Base-by-base conservation (phyloP, 2,888 invertebrate genomes). In the Pseudeuparius sepicola region DNA sequence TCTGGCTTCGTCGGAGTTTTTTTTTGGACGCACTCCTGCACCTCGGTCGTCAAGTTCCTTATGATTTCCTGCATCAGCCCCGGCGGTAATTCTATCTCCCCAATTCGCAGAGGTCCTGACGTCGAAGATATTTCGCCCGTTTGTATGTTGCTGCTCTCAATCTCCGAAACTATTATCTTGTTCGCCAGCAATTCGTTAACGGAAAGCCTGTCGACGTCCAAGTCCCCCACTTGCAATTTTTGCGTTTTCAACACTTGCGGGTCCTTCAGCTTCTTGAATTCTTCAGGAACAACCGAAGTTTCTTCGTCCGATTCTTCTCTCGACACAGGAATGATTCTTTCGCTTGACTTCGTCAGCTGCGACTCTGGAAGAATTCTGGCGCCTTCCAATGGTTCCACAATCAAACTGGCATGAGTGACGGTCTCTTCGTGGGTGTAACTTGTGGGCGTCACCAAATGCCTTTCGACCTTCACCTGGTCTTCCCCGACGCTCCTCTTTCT, bases 171-270 rank as follows among this genome's bases (percentile, higher is more conserved):
- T 31, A 78, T 67, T 41, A 87, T 81, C 56, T 80, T 83, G 35
- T 75, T 77, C 0, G 87, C 85, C 56, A 84, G 77, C 24, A 87
- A 61, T 49, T 84, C 83, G 37, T 78, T 77, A 1, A 87, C 86
- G 43, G 76, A 81, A 12, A 88, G 57, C 31, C 78, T 70, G 36
- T 85, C 84, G 1, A 88, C 86, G 53, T 84, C 82, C 40, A 87
- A 66, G 54, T 86, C 84, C 14, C 67, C 65, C 2, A 87, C 73
- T 54, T 81, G 78, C 20, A 84, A 63, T 46, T 75, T 70, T 48
- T 75, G 71, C 29, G 80, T 74, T 54, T 61, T 65, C 3, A 65
- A 41, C n/a, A 61, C 17, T 17, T 27, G 15, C n/a, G 37, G 57
- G 44, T 55, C 50, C 43, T 51, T 55, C 34, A 60, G 44, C 31